A percentile compares a stretch with the other conserved stretches of the same genome.
Conservation (phyloP, 2,797 vertebrate species). For the Holocentrus rufus region DNA sequence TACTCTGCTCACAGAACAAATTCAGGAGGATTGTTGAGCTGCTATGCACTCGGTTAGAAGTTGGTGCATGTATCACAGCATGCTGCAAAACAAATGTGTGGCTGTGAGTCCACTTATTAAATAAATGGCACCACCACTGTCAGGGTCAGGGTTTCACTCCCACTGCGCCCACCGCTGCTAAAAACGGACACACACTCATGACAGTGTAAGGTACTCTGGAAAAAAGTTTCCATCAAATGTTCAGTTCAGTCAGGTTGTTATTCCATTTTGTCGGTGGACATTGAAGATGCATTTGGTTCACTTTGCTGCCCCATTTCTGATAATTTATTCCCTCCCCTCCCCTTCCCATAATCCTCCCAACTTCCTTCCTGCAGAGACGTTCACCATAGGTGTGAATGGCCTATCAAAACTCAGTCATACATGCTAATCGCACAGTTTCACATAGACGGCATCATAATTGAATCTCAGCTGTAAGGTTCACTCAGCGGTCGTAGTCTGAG, state of each 20-base stretch:
- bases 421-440: background rate
- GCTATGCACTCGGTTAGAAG: background rate
- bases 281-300: background rate
- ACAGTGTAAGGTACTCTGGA: background rate
- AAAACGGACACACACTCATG: background rate
- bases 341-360: background rate
- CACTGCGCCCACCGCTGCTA: background rate
- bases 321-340: background rate
- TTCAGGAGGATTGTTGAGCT: background rate
- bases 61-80: no score
- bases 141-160: background rate
- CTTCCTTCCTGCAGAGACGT: no score
- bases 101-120: background rate
- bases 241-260: background rate
- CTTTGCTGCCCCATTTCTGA: background rate
- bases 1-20: constrained; percentile 18
- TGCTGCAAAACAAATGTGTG: background rate
- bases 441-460: no score
- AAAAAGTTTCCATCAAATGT: background rate
- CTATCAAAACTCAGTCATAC: background rate
- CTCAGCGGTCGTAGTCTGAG: no score
- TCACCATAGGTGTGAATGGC: background rate
- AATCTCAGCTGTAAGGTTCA: no score
- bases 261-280: background rate
- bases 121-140: background rate